Base-by-base conservation (phyloP, 2,113 vertebrate genomes). In the Scomber colias region DNA sequence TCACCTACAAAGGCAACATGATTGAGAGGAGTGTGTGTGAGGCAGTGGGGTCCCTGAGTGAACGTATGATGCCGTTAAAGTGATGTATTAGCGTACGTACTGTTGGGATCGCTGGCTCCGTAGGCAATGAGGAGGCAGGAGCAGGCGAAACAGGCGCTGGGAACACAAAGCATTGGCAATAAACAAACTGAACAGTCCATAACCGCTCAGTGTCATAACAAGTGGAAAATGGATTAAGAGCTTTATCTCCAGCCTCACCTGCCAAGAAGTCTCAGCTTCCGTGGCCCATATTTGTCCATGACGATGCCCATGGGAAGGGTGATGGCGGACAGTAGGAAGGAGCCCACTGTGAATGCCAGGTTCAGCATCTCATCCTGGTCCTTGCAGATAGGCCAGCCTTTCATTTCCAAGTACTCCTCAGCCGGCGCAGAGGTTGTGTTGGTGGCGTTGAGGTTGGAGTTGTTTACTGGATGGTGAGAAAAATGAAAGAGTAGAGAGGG, bases 291-390 rank as follows among this genome's bases (percentile, higher is more conserved):
- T 82, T 99, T 99, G 92, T 99, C 98, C 98, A 99, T 99, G 93
- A 99, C 96, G 19, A 99, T 99, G 49, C 98, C 98, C 85, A 99
- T 87, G 16, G 98, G 98, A 79, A 99, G 92, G 0, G 97, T 98
- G 93, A 99, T 99, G 50, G 98, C 98, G 0, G 97, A 99, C 77
- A 99, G 95, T 88, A 99, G 94, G 93, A 99, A 99, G 89, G 98
- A 99, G 79, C 98, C 98, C 0, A 99, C 92, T 0, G 98, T 99
- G 94, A 99, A 99, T 51, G 98, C 98, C 93, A 99, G 81, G 90
- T 99, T 99, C 40, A 99, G 93, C 97, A 97, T 99, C 87, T 99
- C 97, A 0, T 99, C 98, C 93, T 99, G 98, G 76, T 97, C 96
- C 0, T 97, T 96, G 92, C 98, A 99, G 89, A 96, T 96, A 40